Conservation (phyloP, 2,113 vertebrate species). For the Physeter macrocephalus region DNA sequence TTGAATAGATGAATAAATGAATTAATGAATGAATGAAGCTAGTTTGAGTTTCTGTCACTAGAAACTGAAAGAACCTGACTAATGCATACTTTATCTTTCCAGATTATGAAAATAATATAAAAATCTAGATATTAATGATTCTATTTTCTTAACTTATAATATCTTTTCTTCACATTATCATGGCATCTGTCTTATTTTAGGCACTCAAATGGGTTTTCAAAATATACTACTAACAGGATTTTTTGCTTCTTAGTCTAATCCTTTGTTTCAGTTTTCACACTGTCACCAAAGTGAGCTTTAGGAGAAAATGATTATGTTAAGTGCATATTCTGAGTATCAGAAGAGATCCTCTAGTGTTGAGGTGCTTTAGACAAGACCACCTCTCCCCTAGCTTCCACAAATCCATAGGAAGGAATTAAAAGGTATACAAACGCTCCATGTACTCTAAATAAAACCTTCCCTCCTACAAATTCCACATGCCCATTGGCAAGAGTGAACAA, state of each 20-base stretch:
- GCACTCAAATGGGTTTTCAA: background rate
- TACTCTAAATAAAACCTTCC: background rate
- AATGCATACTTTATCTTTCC: background rate
- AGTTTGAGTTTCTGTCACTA: background rate
- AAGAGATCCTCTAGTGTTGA: background rate
- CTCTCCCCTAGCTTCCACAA: background rate
- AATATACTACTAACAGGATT: background rate
- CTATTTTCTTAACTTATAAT: background rate
- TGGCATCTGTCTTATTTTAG: background rate
- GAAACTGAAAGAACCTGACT: background rate
- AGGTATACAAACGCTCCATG: accelerated
- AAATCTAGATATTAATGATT: background rate
- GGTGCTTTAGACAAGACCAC: background rate
- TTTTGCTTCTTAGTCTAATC: background rate
- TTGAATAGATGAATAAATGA: background rate
- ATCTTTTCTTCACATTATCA: background rate
- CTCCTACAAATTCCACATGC: background rate
- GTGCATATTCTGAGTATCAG: background rate
- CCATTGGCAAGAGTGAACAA: background rate
- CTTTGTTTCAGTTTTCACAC: background rate
- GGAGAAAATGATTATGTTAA: background rate
- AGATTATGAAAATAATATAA: background rate
- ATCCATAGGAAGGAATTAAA: background rate
- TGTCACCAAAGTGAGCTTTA: background rate
- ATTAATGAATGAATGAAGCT: background rate